Evolutionary conservation across 2,797 vertebrate genomes (phyloP).

Genomic region (Halcyon chelicuti): DNA sequence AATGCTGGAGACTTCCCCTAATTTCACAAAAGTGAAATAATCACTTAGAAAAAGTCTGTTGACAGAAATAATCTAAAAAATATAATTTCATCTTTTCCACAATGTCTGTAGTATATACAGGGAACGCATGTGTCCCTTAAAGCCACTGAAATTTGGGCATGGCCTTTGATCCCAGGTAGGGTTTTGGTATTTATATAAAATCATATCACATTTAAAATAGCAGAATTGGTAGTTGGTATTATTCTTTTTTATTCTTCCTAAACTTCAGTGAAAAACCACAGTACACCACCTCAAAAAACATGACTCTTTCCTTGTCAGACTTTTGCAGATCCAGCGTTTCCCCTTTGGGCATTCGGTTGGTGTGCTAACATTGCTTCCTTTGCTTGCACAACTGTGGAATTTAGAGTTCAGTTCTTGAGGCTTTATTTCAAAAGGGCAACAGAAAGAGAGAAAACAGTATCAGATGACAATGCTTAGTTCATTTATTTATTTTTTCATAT

Average conservation of each 20-base stretch:
- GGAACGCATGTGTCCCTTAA: not conserved
- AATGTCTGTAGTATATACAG: not conserved
- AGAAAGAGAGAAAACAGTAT: not conserved
- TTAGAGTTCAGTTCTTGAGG: not conserved
- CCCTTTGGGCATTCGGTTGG: not conserved
- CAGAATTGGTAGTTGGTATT: not conserved
- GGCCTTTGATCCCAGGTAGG: not conserved
- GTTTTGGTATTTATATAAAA: not conserved
- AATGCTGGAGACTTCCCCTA: not conserved
- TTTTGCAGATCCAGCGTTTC: not conserved
- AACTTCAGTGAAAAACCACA: not conserved
- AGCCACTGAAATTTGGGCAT: not conserved
- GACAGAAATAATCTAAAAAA: not conserved
- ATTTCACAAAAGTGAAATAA: not conserved
- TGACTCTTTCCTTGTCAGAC: not conserved
- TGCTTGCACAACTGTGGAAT: not conserved
- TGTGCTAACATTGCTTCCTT: not conserved
- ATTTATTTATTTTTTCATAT: not conserved
- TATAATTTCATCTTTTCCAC: not conserved
- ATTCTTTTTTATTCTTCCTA: not conserved
- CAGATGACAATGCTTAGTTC: not conserved
- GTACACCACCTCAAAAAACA: not conserved
- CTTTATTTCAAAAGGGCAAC: not conserved
- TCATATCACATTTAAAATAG: not conserved
- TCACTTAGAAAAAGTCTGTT: not conserved